phyloP scores from a whole-genome alignment of 92 coral and sea anemone genomes.

The Epizoanthus rinbou region DNA sequence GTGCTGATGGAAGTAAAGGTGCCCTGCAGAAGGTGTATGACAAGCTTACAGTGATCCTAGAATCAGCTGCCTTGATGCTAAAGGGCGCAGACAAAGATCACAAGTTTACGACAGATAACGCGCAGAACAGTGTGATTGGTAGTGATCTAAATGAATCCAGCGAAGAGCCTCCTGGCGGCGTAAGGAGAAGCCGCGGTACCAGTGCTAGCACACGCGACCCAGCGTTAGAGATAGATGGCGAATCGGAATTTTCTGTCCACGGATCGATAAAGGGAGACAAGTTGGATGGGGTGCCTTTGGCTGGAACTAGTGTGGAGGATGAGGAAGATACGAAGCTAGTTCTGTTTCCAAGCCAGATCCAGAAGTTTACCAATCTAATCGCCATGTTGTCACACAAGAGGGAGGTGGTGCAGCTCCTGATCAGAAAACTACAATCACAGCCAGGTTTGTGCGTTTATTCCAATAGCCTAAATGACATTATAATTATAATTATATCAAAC shows the following conservation, averaged over 20 bases:
- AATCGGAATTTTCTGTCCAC: slow-evolving; percentile 63
- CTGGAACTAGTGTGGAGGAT: slow-evolving; percentile 37
- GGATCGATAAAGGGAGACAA: slow-evolving; percentile 55
- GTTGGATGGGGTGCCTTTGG: slow-evolving; percentile 40
- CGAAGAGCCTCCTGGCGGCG: slow-evolving; percentile 53
- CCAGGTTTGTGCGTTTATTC: slow-evolving; percentile 15
- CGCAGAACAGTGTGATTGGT: slow-evolving; percentile 29
- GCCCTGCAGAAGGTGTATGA: slow-evolving; percentile 64
- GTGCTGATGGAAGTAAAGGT: slow-evolving; percentile 51
- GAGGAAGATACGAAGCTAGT: slow-evolving; percentile 28
- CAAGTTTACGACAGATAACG: slow-evolving; percentile 25
- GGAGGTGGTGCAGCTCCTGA: slow-evolving; percentile 69
- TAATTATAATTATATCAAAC: too few species aligned
- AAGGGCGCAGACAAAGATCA: slow-evolving; percentile 64
- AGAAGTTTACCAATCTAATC: slow-evolving; percentile 84
- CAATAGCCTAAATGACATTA: not conserved
- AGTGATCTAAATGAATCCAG: slow-evolving; percentile 44
- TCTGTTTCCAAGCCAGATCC: slow-evolving; percentile 74
- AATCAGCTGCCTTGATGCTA: slow-evolving; percentile 70
- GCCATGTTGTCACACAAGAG: slow-evolving; percentile 83
- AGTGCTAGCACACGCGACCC: slow-evolving; percentile 70
- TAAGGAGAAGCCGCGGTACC: slow-evolving; percentile 59
- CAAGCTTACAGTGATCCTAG: slow-evolving; percentile 65
- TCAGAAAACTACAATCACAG: slow-evolving; percentile 41
- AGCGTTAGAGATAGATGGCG: slow-evolving; percentile 53